Evolutionary conservation across 2,888 invertebrate species (phyloP).

Genomic region (Zonitis immaculata): DNA sequence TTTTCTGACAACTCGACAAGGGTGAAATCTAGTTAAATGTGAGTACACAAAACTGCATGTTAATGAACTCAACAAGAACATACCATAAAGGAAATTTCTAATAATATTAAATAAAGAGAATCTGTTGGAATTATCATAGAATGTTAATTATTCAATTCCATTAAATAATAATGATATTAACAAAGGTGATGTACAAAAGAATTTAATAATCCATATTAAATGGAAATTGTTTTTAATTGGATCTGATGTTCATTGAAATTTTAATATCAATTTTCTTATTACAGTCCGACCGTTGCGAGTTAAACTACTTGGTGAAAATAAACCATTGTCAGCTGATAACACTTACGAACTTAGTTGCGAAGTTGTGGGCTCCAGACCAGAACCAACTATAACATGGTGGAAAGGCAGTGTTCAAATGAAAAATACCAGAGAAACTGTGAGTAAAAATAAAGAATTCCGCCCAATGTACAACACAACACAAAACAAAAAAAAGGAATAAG

Average conservation of each 20-base stretch:
- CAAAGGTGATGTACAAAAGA: no score
- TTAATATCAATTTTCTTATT: constrained; percentile 38
- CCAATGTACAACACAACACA: no score
- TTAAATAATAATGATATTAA: no score
- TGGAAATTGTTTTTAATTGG: neutral
- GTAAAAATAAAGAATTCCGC: no score
- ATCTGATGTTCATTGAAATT: neutral
- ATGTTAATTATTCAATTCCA: neutral
- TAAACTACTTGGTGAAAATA: constrained; percentile 63
- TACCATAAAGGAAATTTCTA: neutral
- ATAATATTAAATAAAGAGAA: neutral
- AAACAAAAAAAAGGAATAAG: no score
- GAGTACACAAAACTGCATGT: constrained; percentile 35
- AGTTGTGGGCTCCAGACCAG: constrained; percentile 68
- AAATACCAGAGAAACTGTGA: constrained; percentile 63
- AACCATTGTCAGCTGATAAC: constrained; percentile 66
- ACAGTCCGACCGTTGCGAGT: constrained; percentile 70
- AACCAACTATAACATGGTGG: constrained; percentile 77
- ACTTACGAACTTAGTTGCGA: constrained; percentile 69
- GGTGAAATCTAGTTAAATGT: constrained; percentile 33
- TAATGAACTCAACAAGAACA: constrained; percentile 18
- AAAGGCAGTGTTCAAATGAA: constrained; percentile 65
- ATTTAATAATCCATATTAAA: neutral
- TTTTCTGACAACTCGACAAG: constrained; percentile 29
- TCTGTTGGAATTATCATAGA: neutral